Percentiles rank a stretch among this genome's conserved stretches.
Conservation (phyloP, 2,113 vertebrate genomes). For the Siniperca knerii region DNA sequence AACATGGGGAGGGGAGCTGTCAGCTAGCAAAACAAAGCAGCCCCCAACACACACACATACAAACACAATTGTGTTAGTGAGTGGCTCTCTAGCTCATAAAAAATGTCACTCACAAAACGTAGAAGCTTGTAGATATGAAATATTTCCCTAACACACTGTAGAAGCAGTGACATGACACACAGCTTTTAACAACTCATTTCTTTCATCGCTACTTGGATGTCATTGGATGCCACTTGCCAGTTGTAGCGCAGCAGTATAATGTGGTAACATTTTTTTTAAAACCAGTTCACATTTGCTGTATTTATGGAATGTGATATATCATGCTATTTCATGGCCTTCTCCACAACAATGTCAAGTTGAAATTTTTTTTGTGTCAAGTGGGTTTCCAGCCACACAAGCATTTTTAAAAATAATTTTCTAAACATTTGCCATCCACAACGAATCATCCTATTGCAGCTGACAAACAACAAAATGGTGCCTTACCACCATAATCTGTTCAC, state of each 20-base stretch:
- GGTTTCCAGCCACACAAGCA: background rate
- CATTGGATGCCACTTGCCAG: conserved; percentile 1
- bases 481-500: background rate
- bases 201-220: conserved; percentile 40
- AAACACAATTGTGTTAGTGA: conserved; percentile 33
- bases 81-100: conserved; percentile 64
- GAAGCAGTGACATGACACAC: conserved; percentile 47
- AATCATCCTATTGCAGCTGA: background rate
- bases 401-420: background rate
- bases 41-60: conserved; percentile 56
- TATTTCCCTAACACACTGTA: conserved; percentile 56
- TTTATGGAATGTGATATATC: background rate
- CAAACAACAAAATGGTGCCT: background rate
- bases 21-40: conserved; percentile 83
- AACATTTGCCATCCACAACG: background rate
- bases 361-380: background rate
- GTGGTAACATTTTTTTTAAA: background rate
- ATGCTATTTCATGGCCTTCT: background rate
- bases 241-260: background rate
- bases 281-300: background rate
- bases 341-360: background rate
- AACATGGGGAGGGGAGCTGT: conserved; percentile 84
- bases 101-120: conserved; percentile 60
- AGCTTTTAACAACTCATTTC: conserved; percentile 80
- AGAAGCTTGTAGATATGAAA: conserved; percentile 64